These are phyloP conservation scores for Anthophora plumipes DNA, from an alignment of 2,888 invertebrate genomes.

Conservation along the genomic window DNA sequence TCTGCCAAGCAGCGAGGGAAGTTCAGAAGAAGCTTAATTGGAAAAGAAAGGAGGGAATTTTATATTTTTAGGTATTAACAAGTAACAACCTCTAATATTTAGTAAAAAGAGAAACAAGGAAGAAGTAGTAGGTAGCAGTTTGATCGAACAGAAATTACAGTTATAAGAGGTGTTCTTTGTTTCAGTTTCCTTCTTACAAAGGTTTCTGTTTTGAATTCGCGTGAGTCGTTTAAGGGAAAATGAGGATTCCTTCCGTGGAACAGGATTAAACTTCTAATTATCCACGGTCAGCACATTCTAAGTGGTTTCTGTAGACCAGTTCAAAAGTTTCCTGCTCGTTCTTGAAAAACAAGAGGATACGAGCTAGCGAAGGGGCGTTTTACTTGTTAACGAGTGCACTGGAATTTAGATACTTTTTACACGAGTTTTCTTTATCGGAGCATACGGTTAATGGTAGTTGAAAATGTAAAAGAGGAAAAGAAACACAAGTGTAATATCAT, in stretches of 20 bases:
- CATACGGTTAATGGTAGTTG: background rate
- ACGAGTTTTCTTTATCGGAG: background rate
- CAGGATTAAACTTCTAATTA: conserved; percentile 44
- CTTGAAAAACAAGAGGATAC: conserved; percentile 24
- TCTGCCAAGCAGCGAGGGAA: background rate
- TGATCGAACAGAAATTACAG: background rate
- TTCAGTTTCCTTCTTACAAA: background rate
- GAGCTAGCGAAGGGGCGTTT: background rate
- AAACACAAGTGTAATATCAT: too few species aligned
- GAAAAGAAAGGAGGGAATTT: background rate
- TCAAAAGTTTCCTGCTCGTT: conserved; percentile 30
- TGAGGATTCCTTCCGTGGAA: conserved; percentile 16
- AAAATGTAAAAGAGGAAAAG: background rate
- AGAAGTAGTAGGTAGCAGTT: background rate
- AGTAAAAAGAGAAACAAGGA: background rate
- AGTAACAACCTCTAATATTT: background rate
- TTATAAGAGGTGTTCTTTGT: background rate
- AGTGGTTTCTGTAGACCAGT: conserved; percentile 34
- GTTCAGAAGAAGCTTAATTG: conserved; percentile 9
- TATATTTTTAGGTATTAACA: background rate
- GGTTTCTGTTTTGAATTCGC: conserved; percentile 24
- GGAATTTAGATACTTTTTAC: conserved; percentile 5
- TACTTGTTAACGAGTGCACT: conserved; percentile 11
- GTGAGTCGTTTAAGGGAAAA: conserved; percentile 19
- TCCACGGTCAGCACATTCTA: conserved; percentile 37